Evolutionary conservation across 2,888 invertebrate genomes (phyloP), one percentile per base, ranked within the genome.

Genomic region (Exocentrus adspersus): DNA sequence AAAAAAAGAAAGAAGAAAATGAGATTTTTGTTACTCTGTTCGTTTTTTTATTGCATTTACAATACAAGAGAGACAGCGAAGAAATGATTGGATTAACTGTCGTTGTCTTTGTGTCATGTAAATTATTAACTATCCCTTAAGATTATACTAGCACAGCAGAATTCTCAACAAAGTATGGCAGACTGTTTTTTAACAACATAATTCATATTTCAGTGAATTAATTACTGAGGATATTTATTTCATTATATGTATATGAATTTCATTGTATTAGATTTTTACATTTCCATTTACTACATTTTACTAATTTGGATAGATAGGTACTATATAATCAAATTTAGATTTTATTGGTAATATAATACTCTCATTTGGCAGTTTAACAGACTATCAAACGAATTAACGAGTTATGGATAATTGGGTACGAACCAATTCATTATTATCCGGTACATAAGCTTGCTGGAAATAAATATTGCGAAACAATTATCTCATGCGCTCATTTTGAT

Each of bases 1-100:
- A 54, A 54, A 54, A 19, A 43, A 43, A 54, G 16, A 54, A 54
- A 54, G 43, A 54, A 19, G 54, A 43, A 54, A 54, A 43, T 43
- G 41, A 53, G 54, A 30, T 54, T 43, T 43, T 42, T 43, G 43
- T 54, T 43, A 43, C 43, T 24, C 28, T 16, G 20, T 32, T 45
- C 24, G 16, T 53, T 42, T 54, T 54, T 43, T 43, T 45, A 24
- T 54, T 54, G 16, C 42, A 24, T 41, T 20, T 41, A 5, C 32
- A 7, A 24, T 17, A 17, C 14, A 4, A 43, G 43, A 5, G 19
- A 10, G 20, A 7, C 30, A 43, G 43, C 28, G n/a, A 54, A 43
- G 30, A 43, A 30, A 37, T 37, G 37, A n/a, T 12, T 12, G 7
- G 24, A 24, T n/a, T n/a, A n/a, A n/a, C n/a, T n/a, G n/a, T n/a